phyloP scores from a whole-genome alignment of 1,140 invertebrate genomes.

The Apis cerana region DNA sequence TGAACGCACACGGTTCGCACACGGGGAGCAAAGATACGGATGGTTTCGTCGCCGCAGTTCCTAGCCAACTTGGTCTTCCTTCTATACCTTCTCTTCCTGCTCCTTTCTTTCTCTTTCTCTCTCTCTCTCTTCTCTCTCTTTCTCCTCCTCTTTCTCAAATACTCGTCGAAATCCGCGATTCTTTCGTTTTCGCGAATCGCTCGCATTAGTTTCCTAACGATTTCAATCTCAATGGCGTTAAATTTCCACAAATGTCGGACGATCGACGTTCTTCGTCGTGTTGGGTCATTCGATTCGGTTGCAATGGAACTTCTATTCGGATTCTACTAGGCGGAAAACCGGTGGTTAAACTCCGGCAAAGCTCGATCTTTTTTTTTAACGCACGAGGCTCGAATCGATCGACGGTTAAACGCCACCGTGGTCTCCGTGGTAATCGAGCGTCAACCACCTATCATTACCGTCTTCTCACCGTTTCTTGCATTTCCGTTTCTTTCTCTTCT shows the following conservation, averaged over 20 bases:
- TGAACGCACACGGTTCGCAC: neutral
- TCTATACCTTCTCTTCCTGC: neutral
- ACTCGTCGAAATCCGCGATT: neutral
- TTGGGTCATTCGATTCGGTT: neutral
- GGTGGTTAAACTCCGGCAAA: neutral
- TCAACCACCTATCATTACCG: conserved; percentile 17
- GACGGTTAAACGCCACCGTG: conserved; percentile 13
- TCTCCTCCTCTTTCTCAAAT: neutral
- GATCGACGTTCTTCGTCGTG: neutral
- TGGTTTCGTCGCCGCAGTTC: neutral
- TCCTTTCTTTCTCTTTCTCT: too few species aligned
- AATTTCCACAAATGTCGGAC: neutral
- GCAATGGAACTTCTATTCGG: too few species aligned
- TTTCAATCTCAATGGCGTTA: conserved; percentile 1
- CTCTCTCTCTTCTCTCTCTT: too few species aligned
- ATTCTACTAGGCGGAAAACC: neutral
- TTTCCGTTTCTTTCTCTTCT: conserved; percentile 10
- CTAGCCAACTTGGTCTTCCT: too few species aligned
- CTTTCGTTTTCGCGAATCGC: neutral
- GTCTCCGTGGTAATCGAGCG: neutral
- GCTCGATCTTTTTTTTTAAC: neutral
- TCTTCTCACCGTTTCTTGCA: conserved; percentile 13
- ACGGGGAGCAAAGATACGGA: neutral
- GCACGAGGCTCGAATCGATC: neutral
- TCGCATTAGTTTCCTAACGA: neutral